phyloP scores from a whole-genome alignment of 2,797 vertebrate species.

The Potorous gilbertii region DNA sequence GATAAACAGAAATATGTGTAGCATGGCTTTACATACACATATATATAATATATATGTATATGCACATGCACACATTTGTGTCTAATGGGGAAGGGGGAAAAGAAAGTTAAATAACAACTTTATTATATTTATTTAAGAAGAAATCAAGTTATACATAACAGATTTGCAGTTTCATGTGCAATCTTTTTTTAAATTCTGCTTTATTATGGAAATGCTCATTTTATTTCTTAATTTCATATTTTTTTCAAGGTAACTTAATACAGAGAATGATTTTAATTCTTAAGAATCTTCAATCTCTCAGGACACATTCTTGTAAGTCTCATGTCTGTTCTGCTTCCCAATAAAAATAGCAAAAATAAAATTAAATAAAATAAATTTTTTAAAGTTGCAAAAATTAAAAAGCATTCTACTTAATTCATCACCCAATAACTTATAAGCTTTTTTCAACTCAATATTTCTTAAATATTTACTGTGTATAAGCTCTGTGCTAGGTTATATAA shows the following conservation, averaged over 20 bases:
- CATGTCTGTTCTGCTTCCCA: constrained; percentile 21
- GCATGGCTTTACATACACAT: neutral
- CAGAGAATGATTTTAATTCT: constrained; percentile 39
- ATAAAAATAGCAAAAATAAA: neutral
- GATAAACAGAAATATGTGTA: neutral
- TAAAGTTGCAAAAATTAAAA: neutral
- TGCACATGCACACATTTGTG: neutral
- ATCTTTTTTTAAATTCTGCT: neutral
- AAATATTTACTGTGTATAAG: neutral
- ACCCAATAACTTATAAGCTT: neutral
- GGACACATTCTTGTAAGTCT: constrained; percentile 17
- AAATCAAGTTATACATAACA: neutral
- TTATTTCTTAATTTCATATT: neutral
- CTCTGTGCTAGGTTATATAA: neutral
- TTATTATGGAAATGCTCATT: neutral
- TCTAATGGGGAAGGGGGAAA: neutral
- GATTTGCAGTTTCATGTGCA: neutral
- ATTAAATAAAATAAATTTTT: no score
- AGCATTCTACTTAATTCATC: neutral
- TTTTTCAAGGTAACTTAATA: constrained; percentile 51
- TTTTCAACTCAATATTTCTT: neutral
- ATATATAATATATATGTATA: no score
- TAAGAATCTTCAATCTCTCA: constrained; percentile 8
- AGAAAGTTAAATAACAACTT: neutral
- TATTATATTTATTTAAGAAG: neutral